Evolutionary conservation across 1,140 invertebrate genomes (phyloP).

Genomic region (Vanessa atalanta): DNA sequence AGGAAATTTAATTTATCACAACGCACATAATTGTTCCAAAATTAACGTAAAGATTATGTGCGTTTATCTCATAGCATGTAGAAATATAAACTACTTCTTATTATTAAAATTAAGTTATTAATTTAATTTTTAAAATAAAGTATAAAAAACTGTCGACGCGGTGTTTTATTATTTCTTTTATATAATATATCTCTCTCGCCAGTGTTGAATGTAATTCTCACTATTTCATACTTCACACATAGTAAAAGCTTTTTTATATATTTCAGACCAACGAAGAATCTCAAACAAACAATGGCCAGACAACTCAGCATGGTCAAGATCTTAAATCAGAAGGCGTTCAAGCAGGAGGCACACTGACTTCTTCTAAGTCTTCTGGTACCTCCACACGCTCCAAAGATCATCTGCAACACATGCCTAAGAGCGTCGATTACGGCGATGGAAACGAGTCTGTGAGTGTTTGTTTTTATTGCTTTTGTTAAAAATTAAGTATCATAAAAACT

Average conservation of each 20-base stretch:
- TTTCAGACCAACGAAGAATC: conserved; percentile 79
- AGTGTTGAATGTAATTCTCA: too few species aligned
- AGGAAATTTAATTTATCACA: too few species aligned
- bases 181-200: too few species aligned
- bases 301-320: conserved; percentile 79
- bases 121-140: too few species aligned
- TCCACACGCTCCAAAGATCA: conserved; percentile 84
- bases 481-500: neutral
- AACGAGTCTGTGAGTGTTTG: conserved; percentile 81
- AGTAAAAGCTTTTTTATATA: neutral
- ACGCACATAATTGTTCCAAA: too few species aligned
- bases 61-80: too few species aligned
- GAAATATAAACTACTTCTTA: too few species aligned
- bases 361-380: conserved; percentile 82
- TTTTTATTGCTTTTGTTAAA: neutral
- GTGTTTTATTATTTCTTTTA: too few species aligned
- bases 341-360: conserved; percentile 85
- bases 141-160: too few species aligned
- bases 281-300: conserved; percentile 63
- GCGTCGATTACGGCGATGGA: conserved; percentile 87
- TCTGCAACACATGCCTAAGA: conserved; percentile 85
- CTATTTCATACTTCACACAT: neutral
- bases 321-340: conserved; percentile 90
- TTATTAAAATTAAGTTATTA: too few species aligned
- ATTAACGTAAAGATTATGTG: too few species aligned